Evolutionary conservation across 2,797 vertebrate species (phyloP).

Genomic region (Cyprinodon diabolis): DNA sequence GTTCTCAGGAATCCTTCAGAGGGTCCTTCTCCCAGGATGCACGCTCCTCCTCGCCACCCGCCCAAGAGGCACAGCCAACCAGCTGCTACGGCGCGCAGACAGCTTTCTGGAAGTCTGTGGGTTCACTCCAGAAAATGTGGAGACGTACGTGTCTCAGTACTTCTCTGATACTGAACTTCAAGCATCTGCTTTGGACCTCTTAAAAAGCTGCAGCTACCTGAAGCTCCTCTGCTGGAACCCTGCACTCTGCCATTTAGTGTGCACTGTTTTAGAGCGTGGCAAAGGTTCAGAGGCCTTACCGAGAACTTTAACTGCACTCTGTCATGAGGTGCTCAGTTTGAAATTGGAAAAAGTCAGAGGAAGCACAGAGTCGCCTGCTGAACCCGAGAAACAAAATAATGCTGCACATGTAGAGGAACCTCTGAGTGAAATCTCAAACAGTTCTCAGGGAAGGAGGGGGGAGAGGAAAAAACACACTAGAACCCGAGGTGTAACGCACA

Average conservation of each 20-base stretch:
- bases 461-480: background rate
- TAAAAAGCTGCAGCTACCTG: slow-evolving; percentile 77
- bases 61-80: slow-evolving; percentile 82
- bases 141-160: slow-evolving; percentile 80
- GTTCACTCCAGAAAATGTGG: slow-evolving; percentile 81
- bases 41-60: slow-evolving; percentile 85
- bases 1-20: slow-evolving; percentile 87
- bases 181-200: slow-evolving; percentile 63
- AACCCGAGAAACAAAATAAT: background rate
- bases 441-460: background rate
- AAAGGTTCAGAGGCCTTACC: slow-evolving; percentile 68
- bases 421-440: background rate
- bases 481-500: background rate
- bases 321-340: slow-evolving; percentile 76
- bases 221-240: slow-evolving; percentile 87
- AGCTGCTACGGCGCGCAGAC: slow-evolving; percentile 83
- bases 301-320: slow-evolving; percentile 85
- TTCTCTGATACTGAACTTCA: slow-evolving; percentile 67
- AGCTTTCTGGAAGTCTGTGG: slow-evolving; percentile 84
- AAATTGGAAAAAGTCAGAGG: slow-evolving; percentile 46
- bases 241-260: slow-evolving; percentile 82
- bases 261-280: slow-evolving; percentile 77
- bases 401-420: slow-evolving; percentile 16
- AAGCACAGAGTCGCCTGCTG: background rate
- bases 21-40: slow-evolving; percentile 85